Evolutionary conservation across 1,140 invertebrate species (phyloP), one percentile per base, ranked within the genome.

Genomic region (Monochamus saltuarius): DNA sequence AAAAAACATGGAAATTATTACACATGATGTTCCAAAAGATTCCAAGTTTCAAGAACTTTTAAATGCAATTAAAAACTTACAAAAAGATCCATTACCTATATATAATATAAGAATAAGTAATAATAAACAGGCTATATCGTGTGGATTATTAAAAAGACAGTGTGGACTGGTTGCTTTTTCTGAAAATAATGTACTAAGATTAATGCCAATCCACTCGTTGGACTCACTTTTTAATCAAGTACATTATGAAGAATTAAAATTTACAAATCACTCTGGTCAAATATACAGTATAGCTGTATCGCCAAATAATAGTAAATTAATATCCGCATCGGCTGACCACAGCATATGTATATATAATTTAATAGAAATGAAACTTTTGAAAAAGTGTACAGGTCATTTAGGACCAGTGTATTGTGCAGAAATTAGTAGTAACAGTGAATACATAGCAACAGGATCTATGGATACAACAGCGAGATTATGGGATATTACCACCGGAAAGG

Each of bases 381-480:
- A 61, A 50, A 59, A 61, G 81, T 83, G 49, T 75, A 85, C 84
- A 65, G 92, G 92, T 38, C 92, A 95, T 74, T 87, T 85, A 67
- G 90, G 90, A 73, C 89, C 91, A n/a, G 86, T 95, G 39, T 95
- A 91, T 88, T 89, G 88, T 75, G 78, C 94, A 74, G 88, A 89
- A 75, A 83, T 89, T 14, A 89, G 89, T 75, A 84, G 84, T 61
- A 84, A 87, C 67, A 85, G 85, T 54, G 78, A 85, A 47, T 90
- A 89, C 72, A 84, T 91, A 72, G 88, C 86, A 1, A 92, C 92
- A 6, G 92, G 89, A 46, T 94, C 91, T 39, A 85, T 89, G 61
- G 94, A 96, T 74, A 82, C 83, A 67, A 94, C 91, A 37, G 91
- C 89, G 2, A 85, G 91, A 71, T 75, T 96, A 29, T 96, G 92